Conservation (phyloP, 2,888 invertebrate species). For the Eupithecia subfuscata region DNA sequence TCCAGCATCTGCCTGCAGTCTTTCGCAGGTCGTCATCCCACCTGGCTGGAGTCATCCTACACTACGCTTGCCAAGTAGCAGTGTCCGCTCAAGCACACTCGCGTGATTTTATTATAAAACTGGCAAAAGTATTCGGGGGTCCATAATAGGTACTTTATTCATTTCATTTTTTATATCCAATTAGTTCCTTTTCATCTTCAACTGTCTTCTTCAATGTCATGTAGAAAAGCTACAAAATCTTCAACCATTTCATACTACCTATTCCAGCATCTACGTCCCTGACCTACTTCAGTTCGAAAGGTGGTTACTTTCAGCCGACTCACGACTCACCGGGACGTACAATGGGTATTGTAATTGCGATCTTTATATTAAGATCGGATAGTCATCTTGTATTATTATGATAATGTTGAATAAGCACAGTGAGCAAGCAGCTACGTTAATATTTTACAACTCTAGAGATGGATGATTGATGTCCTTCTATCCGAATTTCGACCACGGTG, state of each 20-base stretch:
- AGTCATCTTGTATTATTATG: not conserved
- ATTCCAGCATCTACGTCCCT: not conserved
- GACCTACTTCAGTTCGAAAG: not conserved
- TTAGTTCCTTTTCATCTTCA: not conserved
- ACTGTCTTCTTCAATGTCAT: not conserved
- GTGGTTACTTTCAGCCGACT: not conserved
- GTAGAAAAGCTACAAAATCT: not conserved
- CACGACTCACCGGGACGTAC: not conserved
- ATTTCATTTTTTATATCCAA: not conserved
- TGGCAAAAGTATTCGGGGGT: too few relatives aligned
- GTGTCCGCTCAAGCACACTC: too few relatives aligned
- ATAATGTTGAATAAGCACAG: not conserved
- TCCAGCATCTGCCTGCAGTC: too few relatives aligned
- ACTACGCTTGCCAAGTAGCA: too few relatives aligned
- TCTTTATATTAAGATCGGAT: conserved; percentile 8
- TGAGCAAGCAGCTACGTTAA: not conserved
- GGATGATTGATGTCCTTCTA: too few relatives aligned
- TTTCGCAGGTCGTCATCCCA: too few relatives aligned
- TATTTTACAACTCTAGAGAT: too few relatives aligned
- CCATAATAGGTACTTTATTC: too few relatives aligned
- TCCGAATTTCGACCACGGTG: too few relatives aligned
- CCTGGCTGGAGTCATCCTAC: too few relatives aligned
- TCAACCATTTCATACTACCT: not conserved
- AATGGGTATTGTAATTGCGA: conserved; percentile 1
- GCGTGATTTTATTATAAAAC: too few relatives aligned